A percentile compares a stretch with the other conserved stretches of the same genome.
Conservation (phyloP, 1,140 invertebrate species). For the Oedothorax gibbosus region DNA sequence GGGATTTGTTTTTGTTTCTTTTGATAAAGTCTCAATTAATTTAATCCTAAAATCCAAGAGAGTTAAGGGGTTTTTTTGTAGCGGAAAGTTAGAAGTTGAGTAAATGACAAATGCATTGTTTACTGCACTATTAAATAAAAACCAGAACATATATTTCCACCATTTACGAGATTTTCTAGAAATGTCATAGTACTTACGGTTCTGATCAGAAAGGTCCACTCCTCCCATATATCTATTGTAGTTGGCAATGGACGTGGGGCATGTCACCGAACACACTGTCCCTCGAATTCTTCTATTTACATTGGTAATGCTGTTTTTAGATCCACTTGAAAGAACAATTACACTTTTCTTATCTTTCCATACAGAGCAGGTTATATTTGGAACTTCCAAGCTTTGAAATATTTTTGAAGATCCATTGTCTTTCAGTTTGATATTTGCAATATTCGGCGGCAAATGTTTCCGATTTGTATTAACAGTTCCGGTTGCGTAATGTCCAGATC, state of each 20-base stretch:
- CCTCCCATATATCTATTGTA: conserved; percentile 14
- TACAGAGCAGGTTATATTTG: conserved; percentile 13
- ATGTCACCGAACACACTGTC: not conserved
- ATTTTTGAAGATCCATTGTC: not conserved
- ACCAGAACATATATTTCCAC: conserved; percentile 29
- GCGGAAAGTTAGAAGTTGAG: not conserved
- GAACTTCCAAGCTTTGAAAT: not conserved
- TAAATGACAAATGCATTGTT: conserved; percentile 6
- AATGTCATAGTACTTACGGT: conserved; percentile 3
- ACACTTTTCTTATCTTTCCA: not conserved
- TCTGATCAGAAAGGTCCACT: conserved; percentile 9
- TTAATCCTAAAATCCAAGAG: not conserved
- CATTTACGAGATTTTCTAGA: conserved; percentile 9
- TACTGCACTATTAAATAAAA: conserved; percentile 2
- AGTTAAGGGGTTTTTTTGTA: not conserved
- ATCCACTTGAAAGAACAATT: not conserved
- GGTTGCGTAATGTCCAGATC: not conserved
- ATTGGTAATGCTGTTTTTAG: not conserved
- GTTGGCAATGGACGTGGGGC: not conserved
- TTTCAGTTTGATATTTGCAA: not conserved
- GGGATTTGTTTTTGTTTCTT: not conserved
- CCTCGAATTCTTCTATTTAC: not conserved
- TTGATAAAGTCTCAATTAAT: not conserved
- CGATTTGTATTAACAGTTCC: not conserved
- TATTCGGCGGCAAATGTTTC: not conserved